A percentile compares a stretch with the other conserved stretches of the same genome.
Conservation (phyloP, 1,140 invertebrate species). For the Bemisia tabaci region DNA sequence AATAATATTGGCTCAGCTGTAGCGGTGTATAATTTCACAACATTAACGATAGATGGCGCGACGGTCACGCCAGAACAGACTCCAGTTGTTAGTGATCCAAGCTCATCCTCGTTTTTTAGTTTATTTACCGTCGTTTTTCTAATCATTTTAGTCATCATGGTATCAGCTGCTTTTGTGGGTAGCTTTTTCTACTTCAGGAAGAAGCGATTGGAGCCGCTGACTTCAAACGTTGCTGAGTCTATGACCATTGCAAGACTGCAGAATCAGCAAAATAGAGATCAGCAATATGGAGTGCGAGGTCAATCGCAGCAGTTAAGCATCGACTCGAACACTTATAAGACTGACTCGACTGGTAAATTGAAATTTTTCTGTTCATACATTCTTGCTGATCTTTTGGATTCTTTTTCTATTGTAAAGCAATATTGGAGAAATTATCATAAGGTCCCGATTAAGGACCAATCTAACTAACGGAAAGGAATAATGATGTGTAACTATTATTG, state of each 20-base stretch:
- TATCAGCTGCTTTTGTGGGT: background rate
- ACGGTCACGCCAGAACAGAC: constrained; percentile 4
- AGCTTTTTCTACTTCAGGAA: background rate
- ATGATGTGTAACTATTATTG: too few relatives aligned
- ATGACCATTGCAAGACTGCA: constrained; percentile 56
- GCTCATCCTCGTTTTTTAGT: background rate
- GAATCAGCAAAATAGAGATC: constrained; percentile 58
- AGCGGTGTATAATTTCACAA: constrained; percentile 75
- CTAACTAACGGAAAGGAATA: too few relatives aligned
- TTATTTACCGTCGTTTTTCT: background rate
- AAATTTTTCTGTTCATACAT: background rate
- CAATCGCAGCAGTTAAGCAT: constrained; percentile 25
- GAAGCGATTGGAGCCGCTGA: background rate
- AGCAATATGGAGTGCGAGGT: constrained; percentile 46
- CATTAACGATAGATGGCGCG: constrained; percentile 58
- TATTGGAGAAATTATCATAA: too few relatives aligned
- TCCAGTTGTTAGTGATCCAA: background rate
- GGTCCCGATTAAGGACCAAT: too few relatives aligned
- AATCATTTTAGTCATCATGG: background rate
- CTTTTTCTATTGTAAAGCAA: too few relatives aligned
- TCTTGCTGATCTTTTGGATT: too few relatives aligned
- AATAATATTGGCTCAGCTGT: constrained; percentile 84
- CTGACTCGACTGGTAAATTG: constrained; percentile 28
- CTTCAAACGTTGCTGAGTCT: constrained; percentile 38
- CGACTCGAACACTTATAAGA: constrained; percentile 37